phyloP scores from a whole-genome alignment of 2,797 vertebrate genomes.

The Lithobates sylvaticus region DNA sequence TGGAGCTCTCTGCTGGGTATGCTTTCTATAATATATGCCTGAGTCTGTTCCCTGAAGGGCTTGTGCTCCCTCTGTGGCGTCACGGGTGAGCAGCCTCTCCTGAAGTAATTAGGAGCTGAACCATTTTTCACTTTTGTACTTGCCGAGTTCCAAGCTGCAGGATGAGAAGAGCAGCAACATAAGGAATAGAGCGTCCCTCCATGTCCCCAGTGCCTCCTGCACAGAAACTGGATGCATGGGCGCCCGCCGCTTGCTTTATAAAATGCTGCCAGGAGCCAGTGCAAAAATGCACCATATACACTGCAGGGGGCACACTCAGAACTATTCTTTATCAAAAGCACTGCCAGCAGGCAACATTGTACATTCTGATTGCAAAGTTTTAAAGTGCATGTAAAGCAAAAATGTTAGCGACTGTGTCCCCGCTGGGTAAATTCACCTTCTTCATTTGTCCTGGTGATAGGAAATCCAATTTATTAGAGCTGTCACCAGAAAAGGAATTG shows the following conservation, averaged over 20 bases:
- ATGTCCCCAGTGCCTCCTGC: not conserved
- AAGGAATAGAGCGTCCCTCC: not conserved
- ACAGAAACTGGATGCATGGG: not conserved
- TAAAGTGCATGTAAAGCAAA: too few species aligned
- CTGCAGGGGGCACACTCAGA: too few species aligned
- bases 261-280: not conserved
- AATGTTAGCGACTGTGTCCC: too few species aligned
- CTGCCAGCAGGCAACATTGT: too few species aligned
- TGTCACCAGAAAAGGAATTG: too few species aligned
- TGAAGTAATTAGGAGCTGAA: not conserved
- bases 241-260: not conserved
- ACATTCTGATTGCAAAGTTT: too few species aligned
- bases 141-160: not conserved
- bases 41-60: not conserved
- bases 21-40: too few species aligned
- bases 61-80: not conserved
- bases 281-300: not conserved
- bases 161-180: constrained; percentile 25
- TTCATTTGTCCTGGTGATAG: too few species aligned
- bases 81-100: not conserved
- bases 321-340: too few species aligned
- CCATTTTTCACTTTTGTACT: not conserved
- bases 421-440: too few species aligned
- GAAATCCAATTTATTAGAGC: too few species aligned
- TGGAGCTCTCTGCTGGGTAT: not conserved